Evolutionary conservation across 2,113 vertebrate species (phyloP).

Genomic region (Grallaria varia): DNA sequence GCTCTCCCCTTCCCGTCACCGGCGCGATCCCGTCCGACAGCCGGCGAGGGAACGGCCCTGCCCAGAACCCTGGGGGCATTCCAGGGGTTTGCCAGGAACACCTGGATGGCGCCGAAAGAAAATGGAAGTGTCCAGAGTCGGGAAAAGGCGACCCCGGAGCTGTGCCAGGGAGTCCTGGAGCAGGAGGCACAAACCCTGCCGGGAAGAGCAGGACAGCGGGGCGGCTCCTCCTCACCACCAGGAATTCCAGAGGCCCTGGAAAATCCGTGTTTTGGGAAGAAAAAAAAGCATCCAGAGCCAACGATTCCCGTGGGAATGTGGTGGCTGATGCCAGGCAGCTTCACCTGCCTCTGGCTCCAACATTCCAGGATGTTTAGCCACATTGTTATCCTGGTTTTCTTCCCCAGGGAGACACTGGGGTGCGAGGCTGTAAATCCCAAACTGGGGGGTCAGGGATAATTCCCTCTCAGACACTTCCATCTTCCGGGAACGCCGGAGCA

Average conservation of each 20-base stretch:
- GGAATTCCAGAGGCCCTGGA: background rate
- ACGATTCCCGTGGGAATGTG: fast-evolving
- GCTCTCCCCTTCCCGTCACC: background rate
- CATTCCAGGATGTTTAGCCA: background rate
- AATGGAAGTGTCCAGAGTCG: background rate
- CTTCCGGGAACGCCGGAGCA: background rate
- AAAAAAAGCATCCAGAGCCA: fast-evolving
- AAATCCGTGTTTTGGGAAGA: background rate
- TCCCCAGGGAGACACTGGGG: background rate
- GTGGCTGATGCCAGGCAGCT: background rate
- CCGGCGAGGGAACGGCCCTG: background rate
- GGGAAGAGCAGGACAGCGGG: background rate
- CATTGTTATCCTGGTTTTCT: background rate
- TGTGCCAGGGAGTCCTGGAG: fast-evolving
- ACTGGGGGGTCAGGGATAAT: background rate
- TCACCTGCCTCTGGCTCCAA: background rate
- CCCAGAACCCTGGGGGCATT: background rate
- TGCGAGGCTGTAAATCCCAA: background rate
- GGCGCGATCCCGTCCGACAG: background rate
- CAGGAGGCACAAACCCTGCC: background rate
- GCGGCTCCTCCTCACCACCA: background rate
- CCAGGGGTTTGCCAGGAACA: background rate
- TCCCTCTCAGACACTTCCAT: background rate
- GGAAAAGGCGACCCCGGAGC: background rate
- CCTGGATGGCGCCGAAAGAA: background rate